These are phyloP conservation scores for Equus quagga DNA, from an alignment of 2,113 vertebrate species.

Conservation along the genomic window DNA sequence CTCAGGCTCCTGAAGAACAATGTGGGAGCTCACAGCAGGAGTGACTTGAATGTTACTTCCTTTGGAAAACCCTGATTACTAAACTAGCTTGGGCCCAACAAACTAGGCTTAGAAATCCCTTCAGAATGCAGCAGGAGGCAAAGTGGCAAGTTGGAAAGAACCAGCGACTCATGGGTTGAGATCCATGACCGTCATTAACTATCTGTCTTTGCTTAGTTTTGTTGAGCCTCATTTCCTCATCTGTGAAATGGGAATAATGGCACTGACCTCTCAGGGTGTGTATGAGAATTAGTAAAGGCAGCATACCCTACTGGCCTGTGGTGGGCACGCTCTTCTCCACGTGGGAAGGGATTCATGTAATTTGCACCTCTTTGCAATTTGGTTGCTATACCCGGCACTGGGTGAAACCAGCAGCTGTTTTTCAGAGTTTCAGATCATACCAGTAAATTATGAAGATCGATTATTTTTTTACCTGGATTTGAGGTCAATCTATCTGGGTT, in stretches of 20 bases:
- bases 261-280: neutral
- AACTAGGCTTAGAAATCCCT: neutral
- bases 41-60: neutral
- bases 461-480: neutral
- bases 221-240: neutral
- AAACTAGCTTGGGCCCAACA: neutral
- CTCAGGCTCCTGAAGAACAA: neutral
- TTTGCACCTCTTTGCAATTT: neutral
- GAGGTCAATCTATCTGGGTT: neutral
- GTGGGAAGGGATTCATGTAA: neutral
- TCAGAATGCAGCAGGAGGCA: neutral
- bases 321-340: neutral
- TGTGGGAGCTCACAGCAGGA: neutral
- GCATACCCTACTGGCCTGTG: too few species aligned
- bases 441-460: neutral
- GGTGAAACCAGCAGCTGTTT: neutral
- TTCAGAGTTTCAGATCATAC: neutral
- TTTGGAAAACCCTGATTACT: neutral
- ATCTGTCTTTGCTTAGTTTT: neutral
- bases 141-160: neutral
- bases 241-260: neutral
- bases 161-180: neutral
- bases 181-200: neutral
- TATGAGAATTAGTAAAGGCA: neutral
- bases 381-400: neutral